phyloP scores from a whole-genome alignment of 2,113 vertebrate genomes.

The Leuciscus idus region DNA sequence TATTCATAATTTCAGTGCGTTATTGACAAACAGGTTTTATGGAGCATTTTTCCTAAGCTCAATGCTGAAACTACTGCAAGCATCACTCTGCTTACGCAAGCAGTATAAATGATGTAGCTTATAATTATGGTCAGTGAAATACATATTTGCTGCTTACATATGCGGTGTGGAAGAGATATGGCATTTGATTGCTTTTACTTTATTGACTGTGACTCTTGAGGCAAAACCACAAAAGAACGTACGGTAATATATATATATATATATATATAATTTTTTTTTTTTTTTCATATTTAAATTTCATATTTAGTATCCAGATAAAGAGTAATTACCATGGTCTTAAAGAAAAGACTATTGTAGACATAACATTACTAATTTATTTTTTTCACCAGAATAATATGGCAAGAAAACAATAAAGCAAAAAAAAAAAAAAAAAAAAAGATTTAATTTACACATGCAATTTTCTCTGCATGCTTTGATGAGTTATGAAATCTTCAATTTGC shows the following conservation, averaged over 20 bases:
- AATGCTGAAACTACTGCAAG: not conserved
- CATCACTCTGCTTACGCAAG: not conserved
- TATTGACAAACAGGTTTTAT: not conserved
- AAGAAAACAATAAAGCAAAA: not conserved
- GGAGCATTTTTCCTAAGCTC: not conserved
- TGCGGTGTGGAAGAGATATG: not conserved
- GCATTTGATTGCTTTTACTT: not conserved
- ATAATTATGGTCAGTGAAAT: not conserved
- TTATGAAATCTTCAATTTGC: not conserved
- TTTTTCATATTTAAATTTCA: not conserved
- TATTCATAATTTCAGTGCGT: no score
- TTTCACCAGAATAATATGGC: not conserved
- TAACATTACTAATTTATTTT: not conserved
- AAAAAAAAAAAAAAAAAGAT: not conserved
- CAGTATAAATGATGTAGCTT: not conserved
- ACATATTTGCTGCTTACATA: not conserved
- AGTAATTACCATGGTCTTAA: not conserved
- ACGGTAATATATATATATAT: not conserved
- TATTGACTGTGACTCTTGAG: not conserved
- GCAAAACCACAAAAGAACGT: not conserved
- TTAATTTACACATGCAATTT: not conserved
- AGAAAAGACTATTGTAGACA: not conserved
- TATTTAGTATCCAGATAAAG: not conserved
- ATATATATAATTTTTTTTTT: no score
- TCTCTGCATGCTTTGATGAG: not conserved